Evolutionary conservation across 1,140 invertebrate species (phyloP).

Genomic region (Marisa cornuarietis): DNA sequence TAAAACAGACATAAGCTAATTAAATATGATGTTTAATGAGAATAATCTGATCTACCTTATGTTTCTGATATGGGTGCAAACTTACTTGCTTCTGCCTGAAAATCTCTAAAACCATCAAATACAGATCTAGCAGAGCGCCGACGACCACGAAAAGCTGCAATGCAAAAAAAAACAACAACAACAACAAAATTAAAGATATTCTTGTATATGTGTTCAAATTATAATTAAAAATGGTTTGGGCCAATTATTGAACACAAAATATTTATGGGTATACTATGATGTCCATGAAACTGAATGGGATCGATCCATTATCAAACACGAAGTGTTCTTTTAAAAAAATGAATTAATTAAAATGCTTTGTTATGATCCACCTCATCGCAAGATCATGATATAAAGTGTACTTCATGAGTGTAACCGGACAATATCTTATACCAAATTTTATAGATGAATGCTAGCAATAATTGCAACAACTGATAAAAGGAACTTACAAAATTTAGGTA

Average conservation of each 20-base stretch:
- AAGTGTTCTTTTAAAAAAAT: too few species aligned
- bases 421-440: background rate
- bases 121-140: slow-evolving; percentile 69
- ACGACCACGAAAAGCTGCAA: slow-evolving; percentile 60
- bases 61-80: background rate
- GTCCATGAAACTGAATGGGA: too few species aligned
- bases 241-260: too few species aligned
- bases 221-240: too few species aligned
- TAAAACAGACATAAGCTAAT: background rate
- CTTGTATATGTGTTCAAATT: too few species aligned
- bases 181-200: background rate
- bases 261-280: too few species aligned
- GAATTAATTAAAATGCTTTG: too few species aligned
- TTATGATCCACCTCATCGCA: too few species aligned
- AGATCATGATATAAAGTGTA: background rate
- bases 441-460: background rate
- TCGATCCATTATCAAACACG: too few species aligned
- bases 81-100: slow-evolving; percentile 74
- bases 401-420: background rate
- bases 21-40: background rate
- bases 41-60: too few species aligned
- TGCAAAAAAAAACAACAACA: slow-evolving; percentile 41
- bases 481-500: slow-evolving; percentile 37
- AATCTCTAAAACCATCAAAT: slow-evolving; percentile 77
- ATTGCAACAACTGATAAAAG: background rate